Conservation (phyloP, 2,797 vertebrate species). For the Lindbergichthys nudifrons region DNA sequence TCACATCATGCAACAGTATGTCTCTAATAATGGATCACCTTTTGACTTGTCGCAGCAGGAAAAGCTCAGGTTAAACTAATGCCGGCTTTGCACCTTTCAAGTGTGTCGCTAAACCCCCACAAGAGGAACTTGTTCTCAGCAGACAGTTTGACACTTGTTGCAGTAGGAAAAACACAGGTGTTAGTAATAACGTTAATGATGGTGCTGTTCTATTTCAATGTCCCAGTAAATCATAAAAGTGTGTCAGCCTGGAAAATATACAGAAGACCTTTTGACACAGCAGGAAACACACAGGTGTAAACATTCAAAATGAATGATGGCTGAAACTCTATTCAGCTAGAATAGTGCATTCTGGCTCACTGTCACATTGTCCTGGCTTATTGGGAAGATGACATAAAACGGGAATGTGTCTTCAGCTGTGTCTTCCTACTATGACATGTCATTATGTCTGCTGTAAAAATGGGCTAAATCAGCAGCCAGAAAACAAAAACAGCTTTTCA, state of each 20-base stretch:
- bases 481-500: too few species aligned
- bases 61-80: too few species aligned
- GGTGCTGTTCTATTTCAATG: not conserved
- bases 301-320: too few species aligned
- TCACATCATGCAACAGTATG: not conserved
- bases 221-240: not conserved
- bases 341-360: too few species aligned
- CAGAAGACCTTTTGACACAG: not conserved
- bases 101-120: not conserved
- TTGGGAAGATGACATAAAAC: too few species aligned
- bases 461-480: too few species aligned
- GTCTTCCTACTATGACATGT: too few species aligned
- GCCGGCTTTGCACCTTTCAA: not conserved
- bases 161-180: not conserved
- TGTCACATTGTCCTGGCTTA: too few species aligned
- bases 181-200: not conserved
- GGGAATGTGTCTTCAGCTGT: not conserved
- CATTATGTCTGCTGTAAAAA: too few species aligned
- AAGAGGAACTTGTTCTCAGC: not conserved
- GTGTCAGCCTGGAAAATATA: not conserved
- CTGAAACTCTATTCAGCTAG: too few species aligned
- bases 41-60: not conserved
- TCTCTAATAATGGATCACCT: not conserved
- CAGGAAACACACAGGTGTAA: too few species aligned
- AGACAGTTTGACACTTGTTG: not conserved